phyloP scores from a whole-genome alignment of 2,888 invertebrate species.

The Drosophila mimetica region DNA sequence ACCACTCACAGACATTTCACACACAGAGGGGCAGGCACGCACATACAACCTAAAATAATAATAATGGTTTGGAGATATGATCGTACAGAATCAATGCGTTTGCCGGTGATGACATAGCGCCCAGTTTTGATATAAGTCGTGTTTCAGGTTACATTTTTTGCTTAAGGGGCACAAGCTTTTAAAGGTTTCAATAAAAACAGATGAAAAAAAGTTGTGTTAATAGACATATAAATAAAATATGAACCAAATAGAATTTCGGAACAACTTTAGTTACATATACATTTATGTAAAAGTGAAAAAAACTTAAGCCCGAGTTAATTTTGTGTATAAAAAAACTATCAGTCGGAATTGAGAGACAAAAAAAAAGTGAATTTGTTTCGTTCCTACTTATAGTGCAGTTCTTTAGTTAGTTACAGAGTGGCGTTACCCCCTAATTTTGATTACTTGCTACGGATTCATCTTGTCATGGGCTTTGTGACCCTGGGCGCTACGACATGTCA shows the following conservation, averaged over 20 bases:
- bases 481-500: neutral
- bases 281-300: no score
- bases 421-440: neutral
- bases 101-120: slow-evolving; percentile 2
- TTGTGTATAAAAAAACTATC: no score
- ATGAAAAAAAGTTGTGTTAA: no score
- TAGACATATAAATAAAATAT: no score
- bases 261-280: no score
- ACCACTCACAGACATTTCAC: neutral
- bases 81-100: slow-evolving; percentile 2
- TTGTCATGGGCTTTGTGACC: neutral
- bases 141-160: neutral
- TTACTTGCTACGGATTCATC: slow-evolving; percentile 1
- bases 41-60: neutral
- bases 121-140: neutral
- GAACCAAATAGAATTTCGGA: no score
- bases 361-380: no score
- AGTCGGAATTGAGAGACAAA: no score
- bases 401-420: neutral
- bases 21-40: neutral
- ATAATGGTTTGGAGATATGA: slow-evolving; percentile 3
- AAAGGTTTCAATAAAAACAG: neutral
- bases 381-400: no score
- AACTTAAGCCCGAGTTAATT: no score
- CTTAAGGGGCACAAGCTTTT: neutral